Conservation (phyloP, 2,797 vertebrate species). For the Phoebastria nigripes region DNA sequence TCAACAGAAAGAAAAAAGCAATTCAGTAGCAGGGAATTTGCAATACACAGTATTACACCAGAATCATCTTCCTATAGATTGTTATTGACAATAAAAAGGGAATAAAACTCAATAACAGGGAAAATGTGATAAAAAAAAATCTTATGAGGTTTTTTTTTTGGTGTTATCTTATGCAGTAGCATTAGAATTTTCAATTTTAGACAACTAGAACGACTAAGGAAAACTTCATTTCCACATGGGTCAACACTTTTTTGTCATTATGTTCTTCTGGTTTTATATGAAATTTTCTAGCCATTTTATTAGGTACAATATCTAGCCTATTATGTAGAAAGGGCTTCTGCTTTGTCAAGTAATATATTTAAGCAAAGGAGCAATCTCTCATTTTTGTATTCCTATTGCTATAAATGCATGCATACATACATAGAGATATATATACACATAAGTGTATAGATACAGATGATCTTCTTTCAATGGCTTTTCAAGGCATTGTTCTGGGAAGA, state of each 20-base stretch:
- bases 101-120: constrained; percentile 19
- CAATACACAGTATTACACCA: not conserved
- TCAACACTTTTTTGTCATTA: not conserved
- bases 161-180: not conserved
- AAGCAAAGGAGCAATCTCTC: not conserved
- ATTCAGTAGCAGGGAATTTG: not conserved
- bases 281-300: not conserved
- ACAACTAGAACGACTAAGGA: not conserved
- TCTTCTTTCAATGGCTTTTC: constrained; percentile 1
- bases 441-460: not conserved
- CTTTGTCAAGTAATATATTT: not conserved
- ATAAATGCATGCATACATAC: not conserved
- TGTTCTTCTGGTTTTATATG: not conserved
- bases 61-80: not conserved
- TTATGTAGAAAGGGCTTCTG: not conserved
- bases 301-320: not conserved
- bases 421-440: fast-evolving
- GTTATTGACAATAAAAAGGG: constrained; percentile 28
- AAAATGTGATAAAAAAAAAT: constrained; percentile 7
- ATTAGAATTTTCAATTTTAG: not conserved
- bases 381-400: not conserved
- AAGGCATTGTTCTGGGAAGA: not conserved
- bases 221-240: not conserved
- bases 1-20: not conserved
- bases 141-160: not conserved